A percentile compares a stretch with the other conserved stretches of the same genome.
Evolutionary conservation across 1,140 invertebrate species (phyloP).

Genomic region (Eufriesea mexicana): DNA sequence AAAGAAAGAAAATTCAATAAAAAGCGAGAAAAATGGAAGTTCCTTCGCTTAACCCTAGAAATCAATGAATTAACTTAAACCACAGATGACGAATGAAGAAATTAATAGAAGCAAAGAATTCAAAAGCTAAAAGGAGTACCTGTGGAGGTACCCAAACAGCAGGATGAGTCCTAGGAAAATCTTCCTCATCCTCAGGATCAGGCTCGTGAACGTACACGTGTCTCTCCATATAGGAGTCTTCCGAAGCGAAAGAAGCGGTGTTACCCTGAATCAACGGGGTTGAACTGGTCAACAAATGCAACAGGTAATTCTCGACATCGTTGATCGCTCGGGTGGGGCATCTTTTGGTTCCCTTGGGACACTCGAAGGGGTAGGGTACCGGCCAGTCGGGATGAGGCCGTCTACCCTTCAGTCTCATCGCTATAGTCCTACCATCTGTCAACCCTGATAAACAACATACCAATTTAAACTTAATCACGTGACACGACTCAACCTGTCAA

Average conservation of each 20-base stretch:
- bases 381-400: constrained; percentile 73
- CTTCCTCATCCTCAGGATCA: constrained; percentile 53
- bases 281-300: constrained; percentile 31
- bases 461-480: not conserved
- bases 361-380: constrained; percentile 66
- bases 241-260: not conserved
- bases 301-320: constrained; percentile 75
- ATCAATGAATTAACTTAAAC: too few species aligned
- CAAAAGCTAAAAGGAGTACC: constrained; percentile 36
- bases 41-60: too few species aligned
- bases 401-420: constrained; percentile 70
- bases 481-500: too few species aligned
- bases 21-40: too few species aligned
- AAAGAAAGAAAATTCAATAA: too few species aligned
- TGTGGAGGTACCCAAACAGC: constrained; percentile 69
- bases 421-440: constrained; percentile 66
- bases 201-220: constrained; percentile 60
- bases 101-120: not conserved
- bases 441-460: constrained; percentile 52
- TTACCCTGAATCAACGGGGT: constrained; percentile 10
- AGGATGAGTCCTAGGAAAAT: constrained; percentile 51
- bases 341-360: constrained; percentile 42
- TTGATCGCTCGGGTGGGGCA: constrained; percentile 70
- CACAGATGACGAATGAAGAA: too few species aligned
- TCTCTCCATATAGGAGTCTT: constrained; percentile 52